These are phyloP conservation scores for Cheumatopsyche charites DNA, from an alignment of 1,140 invertebrate species.

Conservation along the genomic window DNA sequence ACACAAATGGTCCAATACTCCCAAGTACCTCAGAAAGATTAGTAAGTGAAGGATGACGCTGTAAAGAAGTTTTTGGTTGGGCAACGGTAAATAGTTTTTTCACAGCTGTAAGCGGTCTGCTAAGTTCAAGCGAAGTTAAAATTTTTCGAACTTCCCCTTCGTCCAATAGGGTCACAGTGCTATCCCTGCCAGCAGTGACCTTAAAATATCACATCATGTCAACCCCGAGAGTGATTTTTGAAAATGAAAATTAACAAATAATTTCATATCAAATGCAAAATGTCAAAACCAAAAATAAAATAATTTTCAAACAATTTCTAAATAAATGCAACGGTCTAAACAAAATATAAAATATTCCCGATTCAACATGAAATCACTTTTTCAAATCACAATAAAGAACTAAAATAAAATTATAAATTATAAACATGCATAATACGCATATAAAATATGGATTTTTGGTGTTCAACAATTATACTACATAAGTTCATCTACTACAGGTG, in stretches of 20 bases:
- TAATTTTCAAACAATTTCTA: too few relatives aligned
- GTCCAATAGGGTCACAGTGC: constrained; percentile 14
- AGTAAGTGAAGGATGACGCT: constrained; percentile 42
- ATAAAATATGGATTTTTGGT: too few relatives aligned
- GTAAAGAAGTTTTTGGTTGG: constrained; percentile 34
- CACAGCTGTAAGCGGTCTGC: constrained; percentile 36
- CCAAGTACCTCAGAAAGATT: constrained; percentile 45
- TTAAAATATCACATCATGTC: constrained; percentile 26
- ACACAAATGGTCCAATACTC: constrained; percentile 16
- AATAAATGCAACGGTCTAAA: too few relatives aligned
- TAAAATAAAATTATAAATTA: neutral
- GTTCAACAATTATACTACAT: too few relatives aligned
- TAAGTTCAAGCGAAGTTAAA: constrained; percentile 39
- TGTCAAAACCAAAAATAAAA: neutral
- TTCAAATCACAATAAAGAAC: too few relatives aligned
- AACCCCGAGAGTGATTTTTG: neutral
- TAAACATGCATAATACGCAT: neutral
- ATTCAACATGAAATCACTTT: too few relatives aligned
- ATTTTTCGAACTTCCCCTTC: constrained; percentile 30
- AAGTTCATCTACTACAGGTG: too few relatives aligned
- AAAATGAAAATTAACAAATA: neutral
- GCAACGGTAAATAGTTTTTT: constrained; percentile 40
- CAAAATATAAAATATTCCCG: too few relatives aligned
- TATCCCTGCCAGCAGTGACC: constrained; percentile 23
- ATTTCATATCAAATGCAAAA: neutral